A percentile compares a stretch with the other conserved stretches of the same genome.
phyloP scores from a whole-genome alignment of 2,797 vertebrate genomes.

The Momotus momota region DNA sequence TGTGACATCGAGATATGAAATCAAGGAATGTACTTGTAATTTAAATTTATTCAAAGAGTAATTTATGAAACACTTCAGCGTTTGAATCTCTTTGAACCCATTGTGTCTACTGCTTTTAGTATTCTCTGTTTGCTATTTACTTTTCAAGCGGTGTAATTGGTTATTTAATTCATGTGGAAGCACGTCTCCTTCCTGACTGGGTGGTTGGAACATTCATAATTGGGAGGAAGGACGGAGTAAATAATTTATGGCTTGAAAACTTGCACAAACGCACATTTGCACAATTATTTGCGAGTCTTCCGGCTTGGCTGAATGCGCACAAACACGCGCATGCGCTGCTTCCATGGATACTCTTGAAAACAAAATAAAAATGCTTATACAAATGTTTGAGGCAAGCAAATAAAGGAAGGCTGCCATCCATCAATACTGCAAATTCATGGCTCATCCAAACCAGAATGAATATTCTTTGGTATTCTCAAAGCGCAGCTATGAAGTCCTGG shows the following conservation, averaged over 20 bases:
- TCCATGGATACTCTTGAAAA: conserved; percentile 63
- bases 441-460: conserved; percentile 1
- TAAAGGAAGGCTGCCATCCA: conserved; percentile 41
- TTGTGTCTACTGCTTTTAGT: conserved; percentile 45
- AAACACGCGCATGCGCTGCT: background rate
- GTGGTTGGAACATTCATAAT: background rate
- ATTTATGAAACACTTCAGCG: conserved; percentile 55
- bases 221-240: background rate
- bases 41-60: conserved; percentile 58
- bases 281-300: conserved; percentile 1
- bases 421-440: conserved; percentile 20
- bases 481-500: background rate
- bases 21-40: conserved; percentile 45
- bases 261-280: conserved; percentile 29
- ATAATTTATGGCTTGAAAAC: background rate
- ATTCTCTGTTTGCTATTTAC: conserved; percentile 37
- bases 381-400: conserved; percentile 57
- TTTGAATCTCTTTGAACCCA: conserved; percentile 34
- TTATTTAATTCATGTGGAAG: background rate
- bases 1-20: conserved; percentile 51
- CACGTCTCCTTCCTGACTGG: background rate
- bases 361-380: conserved; percentile 59
- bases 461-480: conserved; percentile 24
- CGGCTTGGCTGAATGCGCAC: background rate
- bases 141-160: conserved; percentile 14